Evolutionary conservation across 2,888 invertebrate genomes (phyloP), one percentile per base, ranked within the genome.

Genomic region (Crematogaster levior): DNA sequence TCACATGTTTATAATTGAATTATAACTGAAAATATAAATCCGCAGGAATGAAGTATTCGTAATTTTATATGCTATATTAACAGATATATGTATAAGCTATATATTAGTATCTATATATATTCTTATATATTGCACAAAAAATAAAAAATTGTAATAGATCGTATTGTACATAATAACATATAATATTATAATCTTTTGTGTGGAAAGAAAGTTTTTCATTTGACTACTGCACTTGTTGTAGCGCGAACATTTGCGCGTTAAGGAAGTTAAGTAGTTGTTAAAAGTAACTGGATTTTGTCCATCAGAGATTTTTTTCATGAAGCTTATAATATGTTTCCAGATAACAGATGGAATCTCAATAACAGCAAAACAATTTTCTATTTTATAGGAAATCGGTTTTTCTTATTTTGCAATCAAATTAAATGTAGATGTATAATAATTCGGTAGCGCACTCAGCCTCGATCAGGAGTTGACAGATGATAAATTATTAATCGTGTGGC

Each of bases 401-500:
- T 34, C 56, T 77, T 56, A 30, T 43, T 51, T 79, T 24, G 18
- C 43, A 56, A 79, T 72, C 48, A 46, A 61, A 73, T 70, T 48
- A 58, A 15, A 40, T 30, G 53, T 60, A 27, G 53, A 51, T 53
- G 72, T 60, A 77, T 51, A 27, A 48, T 84, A 79, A 85, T 79
- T 88, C 30, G 77, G 60, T 51, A 73, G 56, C 6, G n/a, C 34
- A 53, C 61, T 66, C 63, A 58, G 30, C 34, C 46, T 60, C 56
- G 81, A 73, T 63, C 56, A 40, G 51, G 65, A 77, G 82, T 51
- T 40, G 88, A 84, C 86, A 82, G 86, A 83, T 83, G 82, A 89
- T 89, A 89, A 89, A 89, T 89, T 86, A 89, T 89, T 90, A 89
- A 89, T 89, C 86, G 84, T 66, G 58, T 85, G 82, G 61, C 73